These are phyloP conservation scores for Bombus difficillimus DNA, from an alignment of 1,140 invertebrate genomes.

Conservation along the genomic window DNA sequence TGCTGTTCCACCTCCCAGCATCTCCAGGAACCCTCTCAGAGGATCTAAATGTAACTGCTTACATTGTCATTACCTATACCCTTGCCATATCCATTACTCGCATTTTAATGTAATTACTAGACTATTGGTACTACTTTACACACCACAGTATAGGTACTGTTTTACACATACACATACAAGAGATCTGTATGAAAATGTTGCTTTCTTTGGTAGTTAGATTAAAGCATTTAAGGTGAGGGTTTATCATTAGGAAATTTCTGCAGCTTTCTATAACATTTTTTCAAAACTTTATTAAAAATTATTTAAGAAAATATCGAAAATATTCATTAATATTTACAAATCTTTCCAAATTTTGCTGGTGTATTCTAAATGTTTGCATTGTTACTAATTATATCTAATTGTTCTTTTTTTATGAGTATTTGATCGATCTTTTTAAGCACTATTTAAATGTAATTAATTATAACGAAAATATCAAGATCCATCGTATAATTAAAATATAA, in stretches of 20 bases:
- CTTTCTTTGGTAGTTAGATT: conserved; percentile 36
- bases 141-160: neutral
- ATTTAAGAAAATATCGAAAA: neutral
- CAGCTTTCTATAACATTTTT: conserved; percentile 24
- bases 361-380: neutral
- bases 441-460: neutral
- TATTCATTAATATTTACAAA: neutral
- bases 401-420: neutral
- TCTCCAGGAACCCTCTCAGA: conserved; percentile 89
- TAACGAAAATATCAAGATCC: neutral
- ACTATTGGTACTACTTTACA: conserved; percentile 29
- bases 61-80: conserved; percentile 75
- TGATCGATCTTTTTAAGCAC: neutral
- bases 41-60: conserved; percentile 90
- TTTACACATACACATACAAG: neutral
- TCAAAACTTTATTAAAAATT: conserved; percentile 7
- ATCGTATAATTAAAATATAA: neutral
- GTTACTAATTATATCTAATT: neutral
- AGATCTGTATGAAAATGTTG: neutral
- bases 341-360: neutral
- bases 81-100: conserved; percentile 65
- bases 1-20: conserved; percentile 82
- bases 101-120: conserved; percentile 51
- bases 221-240: conserved; percentile 41
- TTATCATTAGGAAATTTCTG: conserved; percentile 6